phyloP scores from a whole-genome alignment of 2,888 invertebrate species.

The Mylabris sibirica region DNA sequence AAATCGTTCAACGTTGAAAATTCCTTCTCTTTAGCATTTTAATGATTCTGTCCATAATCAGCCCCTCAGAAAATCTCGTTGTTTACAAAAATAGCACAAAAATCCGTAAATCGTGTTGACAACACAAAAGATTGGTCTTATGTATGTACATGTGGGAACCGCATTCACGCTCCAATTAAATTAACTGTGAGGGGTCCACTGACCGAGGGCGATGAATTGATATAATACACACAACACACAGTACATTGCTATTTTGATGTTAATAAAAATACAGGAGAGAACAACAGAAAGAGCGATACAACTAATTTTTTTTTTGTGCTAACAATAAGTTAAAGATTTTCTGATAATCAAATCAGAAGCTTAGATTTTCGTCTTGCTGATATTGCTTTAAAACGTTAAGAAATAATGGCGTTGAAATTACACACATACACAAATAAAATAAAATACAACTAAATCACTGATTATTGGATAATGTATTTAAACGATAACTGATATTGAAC shows the following conservation, averaged over 20 bases:
- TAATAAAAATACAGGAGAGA: background rate
- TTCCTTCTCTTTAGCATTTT: no score
- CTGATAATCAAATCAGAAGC: no score
- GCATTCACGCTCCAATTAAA: conserved; percentile 33
- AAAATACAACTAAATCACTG: no score
- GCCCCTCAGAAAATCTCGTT: no score
- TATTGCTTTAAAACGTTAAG: no score
- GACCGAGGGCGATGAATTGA: conserved; percentile 29
- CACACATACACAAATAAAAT: no score
- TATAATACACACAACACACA: conserved; percentile 18
- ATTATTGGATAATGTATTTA: background rate
- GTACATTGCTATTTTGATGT: conserved; percentile 16
- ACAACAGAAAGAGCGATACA: background rate
- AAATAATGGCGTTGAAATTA: no score
- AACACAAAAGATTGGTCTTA: conserved; percentile 26
- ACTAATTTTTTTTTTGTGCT: no score
- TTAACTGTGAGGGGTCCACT: conserved; percentile 26
- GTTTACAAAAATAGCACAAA: background rate
- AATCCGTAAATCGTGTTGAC: conserved; percentile 31
- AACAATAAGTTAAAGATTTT: no score
- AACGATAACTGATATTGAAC: background rate
- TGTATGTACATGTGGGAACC: conserved; percentile 27
- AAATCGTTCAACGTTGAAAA: no score
- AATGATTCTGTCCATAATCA: no score
- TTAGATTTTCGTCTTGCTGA: no score